Evolutionary conservation across 1,140 invertebrate species (phyloP), one percentile per base, ranked within the genome.

Genomic region (Drosophila miranda): DNA sequence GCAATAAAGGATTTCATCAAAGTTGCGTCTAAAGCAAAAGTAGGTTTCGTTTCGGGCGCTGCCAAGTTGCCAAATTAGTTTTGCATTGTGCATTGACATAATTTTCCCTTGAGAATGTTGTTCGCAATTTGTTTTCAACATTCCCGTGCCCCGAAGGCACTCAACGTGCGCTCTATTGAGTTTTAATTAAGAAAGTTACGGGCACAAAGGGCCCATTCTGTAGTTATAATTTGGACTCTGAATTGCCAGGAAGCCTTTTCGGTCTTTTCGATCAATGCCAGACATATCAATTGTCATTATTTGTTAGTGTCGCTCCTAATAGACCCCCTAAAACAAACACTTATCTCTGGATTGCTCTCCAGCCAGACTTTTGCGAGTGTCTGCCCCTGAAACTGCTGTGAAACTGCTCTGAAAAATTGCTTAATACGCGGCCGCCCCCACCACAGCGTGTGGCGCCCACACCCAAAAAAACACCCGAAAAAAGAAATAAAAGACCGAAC

Each of bases 121-220:
- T 59, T 57, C 44, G 38, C 75, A 73, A 78, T 75, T 78, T 79
- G 76, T 79, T 75, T 60, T 71, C 52, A 51, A 49, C 44, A 46
- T 26, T 68, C 67, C 38, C 59, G n/a, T 28, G 45, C 63, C 56
- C 61, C 78, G 26, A 26, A 53, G 78, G 78, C 78, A 81, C 73
- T 82, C 58, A 48, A 30, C 23, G 42, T n/a, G 52, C 26, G 38
- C 49, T 19, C 62, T 60, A 87, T 86, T 78, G 64, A 86, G 82
- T 86, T 86, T 87, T 86, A 86, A 86, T 86, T 87, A 86, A 87
- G 63, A 86, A 86, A 86, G 81, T 86, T 86, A 61, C 58, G 51
- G 28, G 43, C 62, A 78, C 34, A 54, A 74, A 30, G 58, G 62
- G 49, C 23, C 23, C 23, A 52, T 53, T 72, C 66, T 77, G 53